A percentile compares a stretch with the other conserved stretches of the same genome.
phyloP scores from a whole-genome alignment of 1,140 invertebrate genomes.

The Drosophila santomea region DNA sequence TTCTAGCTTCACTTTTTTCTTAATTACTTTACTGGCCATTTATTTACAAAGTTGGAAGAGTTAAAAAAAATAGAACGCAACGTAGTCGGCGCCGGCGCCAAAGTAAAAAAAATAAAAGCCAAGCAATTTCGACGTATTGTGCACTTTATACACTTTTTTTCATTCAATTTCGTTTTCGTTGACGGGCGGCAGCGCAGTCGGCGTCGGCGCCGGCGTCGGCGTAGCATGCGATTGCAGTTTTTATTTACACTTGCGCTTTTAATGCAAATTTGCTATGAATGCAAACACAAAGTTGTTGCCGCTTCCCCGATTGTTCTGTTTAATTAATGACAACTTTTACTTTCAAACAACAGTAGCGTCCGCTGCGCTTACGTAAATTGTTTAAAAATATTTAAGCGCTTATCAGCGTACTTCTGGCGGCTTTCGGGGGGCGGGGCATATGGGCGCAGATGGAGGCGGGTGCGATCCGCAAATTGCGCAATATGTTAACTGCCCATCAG shows the following conservation, averaged over 20 bases:
- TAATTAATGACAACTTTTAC: conserved; percentile 81
- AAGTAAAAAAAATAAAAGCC: conserved; percentile 11
- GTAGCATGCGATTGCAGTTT: conserved; percentile 58
- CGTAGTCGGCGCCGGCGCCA: conserved; percentile 48
- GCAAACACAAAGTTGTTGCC: conserved; percentile 52
- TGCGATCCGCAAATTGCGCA: conserved; percentile 73
- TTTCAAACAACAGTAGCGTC: conserved; percentile 52
- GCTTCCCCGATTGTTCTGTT: conserved; percentile 37
- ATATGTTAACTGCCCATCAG: conserved; percentile 62
- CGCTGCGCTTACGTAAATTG: conserved; percentile 72
- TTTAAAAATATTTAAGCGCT: conserved; percentile 62
- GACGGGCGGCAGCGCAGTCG: conserved; percentile 29
- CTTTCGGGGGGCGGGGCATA: background rate
- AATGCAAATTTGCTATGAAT: conserved; percentile 70
- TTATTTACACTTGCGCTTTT: conserved; percentile 78
- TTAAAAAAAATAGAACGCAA: conserved; percentile 36
- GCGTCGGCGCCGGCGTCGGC: conserved; percentile 10
- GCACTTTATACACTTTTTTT: conserved; percentile 19
- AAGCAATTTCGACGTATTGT: conserved; percentile 31
- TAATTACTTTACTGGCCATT: conserved; percentile 7
- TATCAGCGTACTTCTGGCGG: conserved; percentile 45
- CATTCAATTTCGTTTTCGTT: conserved; percentile 51
- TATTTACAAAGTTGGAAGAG: conserved; percentile 13
- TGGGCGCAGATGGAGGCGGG: background rate
- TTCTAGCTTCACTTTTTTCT: conserved; percentile 25